Percentiles rank a stretch among this genome's conserved stretches.
Evolutionary conservation across 2,888 invertebrate genomes (phyloP).

Genomic region (Nasonia oneida): DNA sequence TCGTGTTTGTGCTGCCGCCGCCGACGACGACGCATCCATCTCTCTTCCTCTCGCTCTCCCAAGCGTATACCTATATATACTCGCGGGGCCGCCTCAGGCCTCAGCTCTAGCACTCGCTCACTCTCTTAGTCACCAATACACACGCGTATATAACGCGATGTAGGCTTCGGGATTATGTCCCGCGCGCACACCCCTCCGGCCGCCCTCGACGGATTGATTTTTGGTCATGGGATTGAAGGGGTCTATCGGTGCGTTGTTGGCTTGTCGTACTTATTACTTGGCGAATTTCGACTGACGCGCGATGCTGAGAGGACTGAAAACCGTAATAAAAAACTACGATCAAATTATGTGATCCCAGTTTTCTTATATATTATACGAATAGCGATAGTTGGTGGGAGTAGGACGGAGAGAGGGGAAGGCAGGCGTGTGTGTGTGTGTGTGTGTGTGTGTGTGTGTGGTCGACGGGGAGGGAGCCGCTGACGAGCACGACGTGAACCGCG

Average conservation of each 20-base stretch:
- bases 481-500: no score
- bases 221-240: neutral
- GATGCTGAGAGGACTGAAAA: neutral
- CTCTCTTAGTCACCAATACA: no score
- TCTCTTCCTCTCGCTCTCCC: neutral
- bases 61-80: neutral
- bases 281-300: neutral
- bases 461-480: no score
- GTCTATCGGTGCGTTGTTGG: no score
- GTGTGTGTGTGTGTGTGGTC: no score
- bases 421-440: no score
- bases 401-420: neutral
- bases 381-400: neutral
- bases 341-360: neutral
- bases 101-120: no score
- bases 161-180: conserved; percentile 7
- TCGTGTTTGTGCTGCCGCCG: conserved; percentile 6
- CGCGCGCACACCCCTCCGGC: neutral
- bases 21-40: conserved; percentile 3
- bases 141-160: neutral
- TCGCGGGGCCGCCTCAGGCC: no score
- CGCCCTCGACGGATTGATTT: neutral
- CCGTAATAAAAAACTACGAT: neutral
- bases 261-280: neutral
- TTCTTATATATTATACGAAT: neutral